Conservation (phyloP, 1,140 invertebrate genomes). For the Conus betulinus region DNA sequence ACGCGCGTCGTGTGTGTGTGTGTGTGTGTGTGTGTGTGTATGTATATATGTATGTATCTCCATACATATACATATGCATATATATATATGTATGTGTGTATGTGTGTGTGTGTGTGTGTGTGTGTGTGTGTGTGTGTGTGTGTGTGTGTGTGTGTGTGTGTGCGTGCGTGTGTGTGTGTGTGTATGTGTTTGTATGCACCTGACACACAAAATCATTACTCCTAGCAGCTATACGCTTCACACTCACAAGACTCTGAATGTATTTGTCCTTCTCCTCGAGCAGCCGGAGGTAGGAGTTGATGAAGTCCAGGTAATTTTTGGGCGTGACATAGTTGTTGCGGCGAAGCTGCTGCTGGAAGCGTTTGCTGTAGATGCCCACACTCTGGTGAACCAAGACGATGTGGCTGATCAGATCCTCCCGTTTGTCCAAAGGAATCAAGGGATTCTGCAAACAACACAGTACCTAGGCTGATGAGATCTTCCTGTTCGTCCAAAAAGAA, state of each 20-base stretch:
- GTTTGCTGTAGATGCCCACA: constrained; percentile 82
- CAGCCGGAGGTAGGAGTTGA: constrained; percentile 85
- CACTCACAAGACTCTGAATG: constrained; percentile 80
- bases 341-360: constrained; percentile 83
- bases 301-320: constrained; percentile 92
- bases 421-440: constrained; percentile 81
- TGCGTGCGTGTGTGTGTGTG: too few relatives aligned
- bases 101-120: too few relatives aligned
- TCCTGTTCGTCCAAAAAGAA: constrained; percentile 82
- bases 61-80: too few relatives aligned
- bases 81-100: too few relatives aligned
- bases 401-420: constrained; percentile 85
- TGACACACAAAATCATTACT: too few relatives aligned
- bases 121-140: too few relatives aligned
- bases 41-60: too few relatives aligned
- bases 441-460: constrained; percentile 63
- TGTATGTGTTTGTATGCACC: too few relatives aligned
- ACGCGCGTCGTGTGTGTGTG: too few relatives aligned
- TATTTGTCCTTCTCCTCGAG: constrained; percentile 83
- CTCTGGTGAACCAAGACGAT: constrained; percentile 88
- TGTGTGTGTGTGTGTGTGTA: too few relatives aligned
- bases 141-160: too few relatives aligned
- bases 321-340: constrained; percentile 91
- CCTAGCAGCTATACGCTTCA: neutral
- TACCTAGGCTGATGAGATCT: constrained; percentile 83